Base-by-base conservation (phyloP, 2,113 vertebrate genomes). In the Plectropomus leopardus region DNA sequence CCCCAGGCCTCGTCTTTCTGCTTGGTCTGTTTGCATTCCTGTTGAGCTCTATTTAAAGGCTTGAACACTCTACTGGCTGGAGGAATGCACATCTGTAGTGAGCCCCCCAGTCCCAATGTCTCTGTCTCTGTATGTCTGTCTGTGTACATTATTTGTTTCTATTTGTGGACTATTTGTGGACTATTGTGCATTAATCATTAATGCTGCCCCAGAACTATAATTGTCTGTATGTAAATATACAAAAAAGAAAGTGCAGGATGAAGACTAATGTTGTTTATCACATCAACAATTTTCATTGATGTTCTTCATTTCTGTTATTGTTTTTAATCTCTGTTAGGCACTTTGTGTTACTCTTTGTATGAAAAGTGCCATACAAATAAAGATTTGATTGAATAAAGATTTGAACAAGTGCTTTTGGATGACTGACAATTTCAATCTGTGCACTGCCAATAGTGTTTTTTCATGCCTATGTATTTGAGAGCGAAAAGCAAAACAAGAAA, bases 51-150 rank as follows among this genome's bases (percentile, higher is more conserved):
- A 92, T 93, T 93, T 92, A 88, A 90, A 88, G 83, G 63, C 78
- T 69, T 34, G 42, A 89, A 87, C 87, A 76, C 83, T 78, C 61
- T 74, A 63, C 76, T 74, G 82, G 66, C 45, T 75, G 74, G 24
- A 88, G 90, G 88, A 92, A 94, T 91, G 88, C 88, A 89, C 90
- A 92, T 92, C 91, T 93, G 90, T 80, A 92, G 67, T 7, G 44
- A 54, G 74, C 68, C 47, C 83, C 83, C 76, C 15, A 8, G 19
- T 87, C 82, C 83, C 79, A 30, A 68, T 78, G 53, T 83, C 82
- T 84, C 53, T 21, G 4, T 59, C 44, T 67, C 23, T 28, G 48
- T 66, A 2, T 61, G 28, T 42, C 47, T 63, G 21, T 34, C n/a
- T 60, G 23, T 23, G 55, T 48, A 36, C 30, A 34, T 55, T 68